Percentiles rank a stretch among this genome's conserved stretches.
phyloP scores from a whole-genome alignment of 2,113 vertebrate species.

The Bos taurus region ARS-UCD2.0 NC_037354.1:11059501-11060000 shows the following conservation, averaged over 20 bases:
- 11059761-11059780: neutral
- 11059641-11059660: neutral
- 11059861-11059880: no score
- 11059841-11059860: fast-evolving
- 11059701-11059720: neutral
- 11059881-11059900: no score
- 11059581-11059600: neutral
- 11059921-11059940: no score
- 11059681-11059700: neutral
- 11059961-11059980: no score
- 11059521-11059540: neutral
- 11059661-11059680: neutral
- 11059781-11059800: no score
- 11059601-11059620: neutral
- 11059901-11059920: no score
- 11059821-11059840: no score
- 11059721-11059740: neutral
- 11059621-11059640: neutral
- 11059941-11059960: fast-evolving
- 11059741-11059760: neutral
- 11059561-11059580: neutral
- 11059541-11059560: neutral
- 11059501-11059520: neutral
- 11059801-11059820: no score
- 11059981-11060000: no score